Evolutionary conservation across 1,140 invertebrate genomes (phyloP).

Genomic region (Drosophila suzukii): DNA sequence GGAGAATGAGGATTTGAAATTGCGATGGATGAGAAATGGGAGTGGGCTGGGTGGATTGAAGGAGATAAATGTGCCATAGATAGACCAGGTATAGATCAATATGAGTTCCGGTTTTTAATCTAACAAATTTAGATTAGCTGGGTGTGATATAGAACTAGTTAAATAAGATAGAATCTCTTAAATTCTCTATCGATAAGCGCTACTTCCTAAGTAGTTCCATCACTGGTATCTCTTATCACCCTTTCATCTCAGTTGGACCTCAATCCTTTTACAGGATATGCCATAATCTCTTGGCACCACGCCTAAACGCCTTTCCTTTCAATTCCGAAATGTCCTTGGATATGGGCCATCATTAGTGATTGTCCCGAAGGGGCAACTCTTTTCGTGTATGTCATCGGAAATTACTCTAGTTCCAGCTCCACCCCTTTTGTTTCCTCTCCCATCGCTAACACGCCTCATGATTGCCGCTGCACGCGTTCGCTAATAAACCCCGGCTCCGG

Average conservation of each 20-base stretch:
- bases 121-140: not conserved
- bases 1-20: not conserved
- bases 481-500: constrained; percentile 57
- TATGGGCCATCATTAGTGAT: constrained; percentile 54
- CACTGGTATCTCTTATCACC: constrained; percentile 19
- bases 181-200: not conserved
- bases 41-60: not conserved
- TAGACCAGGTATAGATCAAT: not conserved
- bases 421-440: not conserved
- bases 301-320: constrained; percentile 45
- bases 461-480: constrained; percentile 74
- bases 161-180: no score
- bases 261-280: constrained; percentile 27
- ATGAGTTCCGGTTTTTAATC: not conserved
- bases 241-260: constrained; percentile 7
- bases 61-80: constrained; percentile 1
- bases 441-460: constrained; percentile 71
- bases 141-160: no score
- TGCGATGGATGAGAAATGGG: constrained; percentile 23
- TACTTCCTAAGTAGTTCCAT: not conserved
- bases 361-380: constrained; percentile 59
- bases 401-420: constrained; percentile 53
- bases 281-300: constrained; percentile 57
- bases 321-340: constrained; percentile 21
- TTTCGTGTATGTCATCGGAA: constrained; percentile 77